Evolutionary conservation across 2,888 invertebrate species (phyloP).

Genomic region (Stenodema calcarata): DNA sequence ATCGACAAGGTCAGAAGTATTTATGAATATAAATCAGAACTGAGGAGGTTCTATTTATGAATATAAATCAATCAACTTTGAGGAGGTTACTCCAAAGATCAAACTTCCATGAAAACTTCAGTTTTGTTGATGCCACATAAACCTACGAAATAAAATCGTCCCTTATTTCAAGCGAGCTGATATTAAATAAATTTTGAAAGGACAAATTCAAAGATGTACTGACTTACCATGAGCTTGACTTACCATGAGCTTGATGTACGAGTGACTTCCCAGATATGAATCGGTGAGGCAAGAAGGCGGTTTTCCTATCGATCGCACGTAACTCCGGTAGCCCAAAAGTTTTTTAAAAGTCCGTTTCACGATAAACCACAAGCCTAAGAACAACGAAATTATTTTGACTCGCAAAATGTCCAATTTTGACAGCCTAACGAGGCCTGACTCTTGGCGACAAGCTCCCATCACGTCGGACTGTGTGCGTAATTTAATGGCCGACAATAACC

Average conservation of each 20-base stretch:
- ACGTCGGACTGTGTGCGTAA: neutral
- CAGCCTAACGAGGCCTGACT: conserved; percentile 62
- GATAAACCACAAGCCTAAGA: conserved; percentile 66
- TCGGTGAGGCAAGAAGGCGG: conserved; percentile 70
- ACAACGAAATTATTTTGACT: conserved; percentile 64
- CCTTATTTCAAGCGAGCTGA: too few relatives aligned
- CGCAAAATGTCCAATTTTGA: conserved; percentile 63
- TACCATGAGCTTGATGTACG: conserved; percentile 72
- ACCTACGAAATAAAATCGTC: too few relatives aligned
- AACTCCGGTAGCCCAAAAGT: conserved; percentile 57
- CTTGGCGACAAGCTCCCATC: neutral
- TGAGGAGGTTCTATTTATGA: too few relatives aligned
- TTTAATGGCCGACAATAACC: too few relatives aligned
- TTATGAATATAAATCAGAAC: too few relatives aligned
- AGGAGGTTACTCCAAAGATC: too few relatives aligned
- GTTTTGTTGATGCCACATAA: too few relatives aligned
- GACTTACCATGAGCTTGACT: conserved; percentile 69
- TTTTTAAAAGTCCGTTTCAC: conserved; percentile 63
- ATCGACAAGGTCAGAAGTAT: too few relatives aligned
- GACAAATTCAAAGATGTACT: neutral
- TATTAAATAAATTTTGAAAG: too few relatives aligned
- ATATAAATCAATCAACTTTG: too few relatives aligned
- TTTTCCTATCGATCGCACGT: conserved; percentile 63
- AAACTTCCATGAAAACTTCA: too few relatives aligned
- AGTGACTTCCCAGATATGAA: conserved; percentile 68